Percentiles rank a stretch among this genome's conserved stretches.
These are phyloP conservation scores for Diplolepis rosae DNA, from an alignment of 2,888 invertebrate species.

Conservation along the genomic window DNA sequence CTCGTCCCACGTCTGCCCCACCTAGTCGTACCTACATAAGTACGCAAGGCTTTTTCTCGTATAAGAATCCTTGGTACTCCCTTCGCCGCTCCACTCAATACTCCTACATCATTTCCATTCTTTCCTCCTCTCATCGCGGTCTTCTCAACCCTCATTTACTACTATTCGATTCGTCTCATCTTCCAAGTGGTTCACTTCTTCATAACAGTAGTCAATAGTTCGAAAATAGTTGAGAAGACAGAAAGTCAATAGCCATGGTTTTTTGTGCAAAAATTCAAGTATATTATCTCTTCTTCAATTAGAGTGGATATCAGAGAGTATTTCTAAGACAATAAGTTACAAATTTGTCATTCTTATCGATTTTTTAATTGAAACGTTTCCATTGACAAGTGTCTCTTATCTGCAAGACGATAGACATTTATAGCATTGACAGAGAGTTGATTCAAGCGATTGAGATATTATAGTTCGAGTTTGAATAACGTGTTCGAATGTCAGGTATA, in stretches of 20 bases:
- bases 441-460: constrained; percentile 14
- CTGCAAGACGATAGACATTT: background rate
- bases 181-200: constrained; percentile 41
- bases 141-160: background rate
- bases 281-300: no score
- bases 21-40: background rate
- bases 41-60: constrained; percentile 17
- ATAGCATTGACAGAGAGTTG: background rate
- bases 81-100: background rate
- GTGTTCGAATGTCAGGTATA: constrained; percentile 1
- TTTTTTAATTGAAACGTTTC: background rate
- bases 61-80: constrained; percentile 19
- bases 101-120: constrained; percentile 12
- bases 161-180: constrained; percentile 37
- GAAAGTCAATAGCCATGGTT: background rate
- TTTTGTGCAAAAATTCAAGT: no score
- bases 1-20: constrained; percentile 54
- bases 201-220: constrained; percentile 16
- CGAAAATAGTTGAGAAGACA: background rate
- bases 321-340: constrained; percentile 8
- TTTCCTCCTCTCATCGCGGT: background rate
- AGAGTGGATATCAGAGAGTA: background rate
- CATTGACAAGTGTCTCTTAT: constrained; percentile 11
- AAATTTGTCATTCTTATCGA: constrained; percentile 17
- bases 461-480: constrained; percentile 6